Base-by-base conservation (phyloP, 2,888 invertebrate genomes). In the Osmoderma eremita region DNA sequence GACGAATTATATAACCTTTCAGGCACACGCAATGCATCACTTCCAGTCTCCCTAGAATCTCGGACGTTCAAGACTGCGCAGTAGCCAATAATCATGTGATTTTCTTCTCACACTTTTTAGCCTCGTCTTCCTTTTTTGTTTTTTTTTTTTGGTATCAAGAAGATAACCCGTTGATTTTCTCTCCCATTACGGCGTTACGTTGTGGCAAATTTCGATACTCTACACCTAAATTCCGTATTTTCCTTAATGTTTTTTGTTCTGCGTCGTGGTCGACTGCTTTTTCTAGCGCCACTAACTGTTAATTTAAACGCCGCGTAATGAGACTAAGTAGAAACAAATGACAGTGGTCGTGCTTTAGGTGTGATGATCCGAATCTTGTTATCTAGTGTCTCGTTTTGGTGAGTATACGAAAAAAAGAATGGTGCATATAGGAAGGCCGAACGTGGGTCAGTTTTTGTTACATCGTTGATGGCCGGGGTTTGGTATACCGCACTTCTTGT, bases 241-340 rank as follows among this genome's bases (percentile, higher is more conserved):
- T 61, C 45, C 45, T n/a, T n/a, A n/a, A n/a, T n/a, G n/a, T 45
- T 30, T 24, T 24, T 24, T 24, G 24, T 24, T 5, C 24, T 30
- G 8, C 30, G 30, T 15, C 15, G 45, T 36, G 30, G 12, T 18
- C 12, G 24, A 61, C 58, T 22, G 45, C 22, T 61, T 45, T 65
- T 65, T 68, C 62, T 39, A 54, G 41, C 48, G 53, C 63, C 69
- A 70, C 69, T 72, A 70, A 69, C 67, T 67, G 62, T 69, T 67
- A 68, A 68, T 65, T 56, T 72, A 70, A 72, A 72, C 69, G 69
- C 70, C 66, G 38, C 63, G 69, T 73, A 74, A 74, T 72, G 70
- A 73, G 73, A 69, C 73, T 77, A 78, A 78, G 78, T 77, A 71
- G 78, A 77, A 76, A 74, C 75, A 78, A 78, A 78, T 78, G 74